These are phyloP conservation scores for Liopterus haemorrhoidalis DNA, from an alignment of 2,888 invertebrate genomes.

Conservation along the genomic window DNA sequence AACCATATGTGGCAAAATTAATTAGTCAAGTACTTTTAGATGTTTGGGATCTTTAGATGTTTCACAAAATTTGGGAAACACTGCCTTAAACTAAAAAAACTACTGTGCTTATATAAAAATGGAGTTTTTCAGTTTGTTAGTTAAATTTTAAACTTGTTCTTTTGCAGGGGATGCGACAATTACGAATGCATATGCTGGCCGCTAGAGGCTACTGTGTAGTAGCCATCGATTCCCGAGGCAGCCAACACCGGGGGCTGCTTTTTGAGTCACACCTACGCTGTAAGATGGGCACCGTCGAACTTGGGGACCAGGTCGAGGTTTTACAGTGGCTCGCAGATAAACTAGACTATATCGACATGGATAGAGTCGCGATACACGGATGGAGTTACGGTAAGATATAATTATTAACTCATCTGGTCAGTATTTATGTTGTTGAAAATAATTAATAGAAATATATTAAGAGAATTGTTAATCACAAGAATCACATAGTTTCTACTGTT, in stretches of 20 bases:
- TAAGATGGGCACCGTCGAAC: conserved; percentile 89
- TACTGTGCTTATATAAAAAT: background rate
- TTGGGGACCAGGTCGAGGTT: conserved; percentile 90
- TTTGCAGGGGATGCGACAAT: conserved; percentile 75
- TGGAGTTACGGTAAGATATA: conserved; percentile 88
- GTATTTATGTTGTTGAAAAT: background rate
- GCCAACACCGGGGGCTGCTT: conserved; percentile 82
- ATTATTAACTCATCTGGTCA: conserved; percentile 3
- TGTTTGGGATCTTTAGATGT: conserved; percentile 1
- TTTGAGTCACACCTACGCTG: conserved; percentile 89
- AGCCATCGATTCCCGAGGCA: conserved; percentile 91
- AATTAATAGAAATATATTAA: background rate
- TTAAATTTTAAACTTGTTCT: conserved; percentile 15
- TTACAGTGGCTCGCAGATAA: conserved; percentile 77
- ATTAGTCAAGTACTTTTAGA: background rate
- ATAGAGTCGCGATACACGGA: conserved; percentile 90
- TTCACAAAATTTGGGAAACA: too few relatives aligned
- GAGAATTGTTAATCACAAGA: background rate
- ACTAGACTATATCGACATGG: conserved; percentile 84
- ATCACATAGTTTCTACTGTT: background rate
- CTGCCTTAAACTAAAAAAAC: background rate
- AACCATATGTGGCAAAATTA: background rate
- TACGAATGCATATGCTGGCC: conserved; percentile 91
- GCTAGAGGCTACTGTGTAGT: conserved; percentile 95
- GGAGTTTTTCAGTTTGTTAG: conserved; percentile 10